phyloP scores from a whole-genome alignment of 1,140 invertebrate species.

The Platorchestia sp. region DNA sequence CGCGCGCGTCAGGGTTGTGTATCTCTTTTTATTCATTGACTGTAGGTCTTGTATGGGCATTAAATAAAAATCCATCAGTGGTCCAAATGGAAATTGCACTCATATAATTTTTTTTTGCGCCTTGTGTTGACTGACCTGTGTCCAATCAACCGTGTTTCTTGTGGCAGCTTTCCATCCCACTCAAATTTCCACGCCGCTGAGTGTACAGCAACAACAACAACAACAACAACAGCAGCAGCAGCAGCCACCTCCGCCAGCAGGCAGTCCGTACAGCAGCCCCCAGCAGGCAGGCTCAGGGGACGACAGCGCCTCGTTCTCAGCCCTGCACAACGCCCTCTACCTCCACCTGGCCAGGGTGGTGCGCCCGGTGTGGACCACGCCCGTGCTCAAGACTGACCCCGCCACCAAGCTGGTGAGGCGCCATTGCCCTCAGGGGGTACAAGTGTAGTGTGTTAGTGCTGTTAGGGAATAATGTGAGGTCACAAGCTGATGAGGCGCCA shows the following conservation, averaged over 20 bases:
- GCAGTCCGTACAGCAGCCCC: not conserved
- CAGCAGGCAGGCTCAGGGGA: constrained; percentile 69
- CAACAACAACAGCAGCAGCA: constrained; percentile 65
- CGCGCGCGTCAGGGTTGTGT: no score
- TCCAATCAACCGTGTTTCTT: not conserved
- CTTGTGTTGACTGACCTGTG: not conserved
- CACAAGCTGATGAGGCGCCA: not conserved
- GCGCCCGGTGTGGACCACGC: constrained; percentile 81
- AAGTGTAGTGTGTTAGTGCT: not conserved
- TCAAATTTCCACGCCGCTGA: constrained; percentile 63
- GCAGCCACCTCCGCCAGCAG: constrained; percentile 18
- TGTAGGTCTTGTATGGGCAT: no score
- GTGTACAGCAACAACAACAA: constrained; percentile 62
- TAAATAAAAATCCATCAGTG: no score
- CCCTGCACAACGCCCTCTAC: constrained; percentile 89
- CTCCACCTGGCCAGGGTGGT: constrained; percentile 89
- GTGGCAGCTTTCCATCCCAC: constrained; percentile 65
- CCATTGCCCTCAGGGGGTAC: not conserved
- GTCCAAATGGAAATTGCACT: no score
- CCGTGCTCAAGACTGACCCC: constrained; percentile 63
- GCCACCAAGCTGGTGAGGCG: constrained; percentile 7
- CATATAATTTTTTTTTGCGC: no score
- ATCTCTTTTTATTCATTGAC: no score
- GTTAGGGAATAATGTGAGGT: no score
- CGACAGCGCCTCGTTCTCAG: constrained; percentile 68